These are phyloP conservation scores for Falco biarmicus DNA, from an alignment of 2,797 vertebrate species.

Conservation along the genomic window DNA sequence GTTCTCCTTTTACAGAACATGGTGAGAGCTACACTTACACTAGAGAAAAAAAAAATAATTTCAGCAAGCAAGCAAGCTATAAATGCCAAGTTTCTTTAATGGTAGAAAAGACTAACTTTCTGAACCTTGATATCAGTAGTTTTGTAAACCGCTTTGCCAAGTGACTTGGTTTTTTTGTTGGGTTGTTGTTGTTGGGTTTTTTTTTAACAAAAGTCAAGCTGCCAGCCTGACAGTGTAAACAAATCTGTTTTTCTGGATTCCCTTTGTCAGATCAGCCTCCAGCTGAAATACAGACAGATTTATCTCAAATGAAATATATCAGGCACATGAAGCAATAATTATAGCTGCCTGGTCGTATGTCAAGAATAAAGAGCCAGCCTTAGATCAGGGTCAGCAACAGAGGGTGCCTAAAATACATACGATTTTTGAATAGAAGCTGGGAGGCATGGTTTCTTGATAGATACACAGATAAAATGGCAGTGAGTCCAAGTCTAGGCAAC, in stretches of 20 bases:
- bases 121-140: neutral
- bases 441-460: neutral
- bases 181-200: neutral
- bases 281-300: neutral
- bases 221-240: neutral
- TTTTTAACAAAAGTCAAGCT: neutral
- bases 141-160: neutral
- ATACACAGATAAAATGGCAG: neutral
- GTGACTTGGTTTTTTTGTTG: neutral
- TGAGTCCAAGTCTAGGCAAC: neutral
- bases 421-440: neutral
- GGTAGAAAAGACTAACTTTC: neutral
- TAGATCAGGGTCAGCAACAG: neutral
- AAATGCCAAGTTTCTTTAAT: neutral
- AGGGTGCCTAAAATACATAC: neutral
- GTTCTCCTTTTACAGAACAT: neutral
- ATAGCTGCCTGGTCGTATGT: neutral
- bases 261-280: slow-evolving; percentile 22
- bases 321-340: slow-evolving; percentile 11
- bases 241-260: slow-evolving; percentile 8
- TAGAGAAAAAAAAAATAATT: neutral
- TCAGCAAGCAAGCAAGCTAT: neutral
- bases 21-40: neutral
- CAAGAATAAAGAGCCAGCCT: neutral
- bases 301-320: neutral